phyloP scores from a whole-genome alignment of 35 echinoderm and acorn worm genomes.

The Apostichopus californicus region DNA sequence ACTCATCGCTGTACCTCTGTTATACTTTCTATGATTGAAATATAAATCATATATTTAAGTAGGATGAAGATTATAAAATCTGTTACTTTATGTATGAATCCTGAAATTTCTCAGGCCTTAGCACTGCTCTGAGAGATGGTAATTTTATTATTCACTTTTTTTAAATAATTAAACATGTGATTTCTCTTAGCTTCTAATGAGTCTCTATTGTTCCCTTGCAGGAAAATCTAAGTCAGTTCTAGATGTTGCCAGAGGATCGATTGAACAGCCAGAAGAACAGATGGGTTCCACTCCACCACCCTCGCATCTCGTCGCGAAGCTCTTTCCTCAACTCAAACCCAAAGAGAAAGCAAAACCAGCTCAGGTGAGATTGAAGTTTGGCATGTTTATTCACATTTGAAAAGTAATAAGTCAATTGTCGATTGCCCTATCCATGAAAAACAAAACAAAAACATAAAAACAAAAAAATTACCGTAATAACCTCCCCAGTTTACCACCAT shows the following conservation, averaged over 20 bases:
- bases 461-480: no score
- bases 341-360: constrained; percentile 49
- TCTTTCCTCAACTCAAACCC: constrained; percentile 89
- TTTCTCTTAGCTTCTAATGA: not conserved
- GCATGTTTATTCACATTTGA: no score
- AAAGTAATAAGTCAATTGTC: no score
- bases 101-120: not conserved
- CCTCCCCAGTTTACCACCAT: no score
- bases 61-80: no score
- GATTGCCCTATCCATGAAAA: no score
- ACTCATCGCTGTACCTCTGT: no score
- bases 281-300: constrained; percentile 70
- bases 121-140: not conserved
- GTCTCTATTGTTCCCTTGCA: not conserved
- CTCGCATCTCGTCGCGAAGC: constrained; percentile 80
- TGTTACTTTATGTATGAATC: no score
- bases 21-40: no score
- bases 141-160: not conserved
- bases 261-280: not conserved
- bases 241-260: not conserved
- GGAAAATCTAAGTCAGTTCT: constrained; percentile 39
- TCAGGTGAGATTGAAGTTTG: not conserved
- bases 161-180: not conserved
- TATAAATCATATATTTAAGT: no score
- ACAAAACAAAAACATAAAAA: no score